phyloP scores from a whole-genome alignment of 2,888 invertebrate species.

The Acanthococcus lagerstroemiae region DNA sequence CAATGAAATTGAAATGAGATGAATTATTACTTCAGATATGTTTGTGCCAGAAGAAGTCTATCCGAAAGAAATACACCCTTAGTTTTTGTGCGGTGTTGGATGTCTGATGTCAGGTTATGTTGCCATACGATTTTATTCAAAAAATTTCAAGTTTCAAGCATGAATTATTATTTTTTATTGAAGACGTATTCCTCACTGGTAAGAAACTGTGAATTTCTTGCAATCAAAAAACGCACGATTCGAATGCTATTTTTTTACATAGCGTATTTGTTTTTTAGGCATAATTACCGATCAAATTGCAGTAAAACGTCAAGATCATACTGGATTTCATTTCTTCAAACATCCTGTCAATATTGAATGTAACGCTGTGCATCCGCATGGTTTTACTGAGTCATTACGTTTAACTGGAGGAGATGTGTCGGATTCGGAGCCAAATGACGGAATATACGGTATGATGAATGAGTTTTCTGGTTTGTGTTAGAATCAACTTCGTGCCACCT shows the following conservation, averaged over 20 bases:
- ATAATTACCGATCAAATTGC: background rate
- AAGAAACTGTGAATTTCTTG: no score
- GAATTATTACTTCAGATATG: slow-evolving; percentile 48
- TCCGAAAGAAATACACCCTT: slow-evolving; percentile 59
- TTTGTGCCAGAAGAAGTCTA: slow-evolving; percentile 73
- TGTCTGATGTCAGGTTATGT: slow-evolving; percentile 63
- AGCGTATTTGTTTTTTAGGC: background rate
- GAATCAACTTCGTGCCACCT: background rate
- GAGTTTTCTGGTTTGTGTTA: background rate
- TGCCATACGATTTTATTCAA: slow-evolving; percentile 53
- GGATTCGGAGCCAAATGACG: background rate
- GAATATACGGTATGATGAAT: background rate
- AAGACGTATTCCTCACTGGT: slow-evolving; percentile 72
- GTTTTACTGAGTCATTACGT: slow-evolving; percentile 14
- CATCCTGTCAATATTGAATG: slow-evolving; percentile 9
- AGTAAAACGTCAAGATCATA: background rate
- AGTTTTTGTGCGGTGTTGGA: slow-evolving; percentile 71
- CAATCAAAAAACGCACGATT: no score
- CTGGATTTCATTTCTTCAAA: slow-evolving; percentile 10
- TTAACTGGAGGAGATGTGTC: background rate
- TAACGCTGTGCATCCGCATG: background rate
- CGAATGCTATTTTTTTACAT: no score
- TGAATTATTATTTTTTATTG: slow-evolving; percentile 64
- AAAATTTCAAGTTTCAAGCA: slow-evolving; percentile 58
- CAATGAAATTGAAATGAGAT: background rate